These are phyloP conservation scores for Teleopsis dalmanni DNA, from an alignment of 1,140 invertebrate genomes.

Conservation along the genomic window DNA sequence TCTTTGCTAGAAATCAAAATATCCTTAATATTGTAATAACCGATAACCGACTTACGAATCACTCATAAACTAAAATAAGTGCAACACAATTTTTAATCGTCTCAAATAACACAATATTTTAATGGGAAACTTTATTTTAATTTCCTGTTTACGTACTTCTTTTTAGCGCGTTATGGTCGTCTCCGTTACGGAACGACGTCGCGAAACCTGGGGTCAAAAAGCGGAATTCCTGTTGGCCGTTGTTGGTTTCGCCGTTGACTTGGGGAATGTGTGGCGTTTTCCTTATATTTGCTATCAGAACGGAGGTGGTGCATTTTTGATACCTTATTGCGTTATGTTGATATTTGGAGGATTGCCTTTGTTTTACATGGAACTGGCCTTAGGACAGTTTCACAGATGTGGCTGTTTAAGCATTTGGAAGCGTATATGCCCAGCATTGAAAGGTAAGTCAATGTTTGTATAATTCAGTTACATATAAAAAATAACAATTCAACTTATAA, in stretches of 20 bases:
- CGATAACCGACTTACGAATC: no score
- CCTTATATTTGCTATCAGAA: slow-evolving; percentile 77
- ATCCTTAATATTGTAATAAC: no score
- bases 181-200: slow-evolving; percentile 52
- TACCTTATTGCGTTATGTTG: slow-evolving; percentile 87
- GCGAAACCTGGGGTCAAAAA: slow-evolving; percentile 75
- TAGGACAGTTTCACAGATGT: slow-evolving; percentile 87
- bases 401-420: slow-evolving; percentile 92
- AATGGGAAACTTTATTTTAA: no score
- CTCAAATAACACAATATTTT: not conserved
- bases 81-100: not conserved
- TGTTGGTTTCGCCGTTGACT: slow-evolving; percentile 79
- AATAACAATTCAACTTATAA: no score
- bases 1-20: no score
- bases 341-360: slow-evolving; percentile 85
- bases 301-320: slow-evolving; percentile 82
- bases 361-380: slow-evolving; percentile 89
- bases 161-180: slow-evolving; percentile 52
- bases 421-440: slow-evolving; percentile 89
- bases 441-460: slow-evolving; percentile 77
- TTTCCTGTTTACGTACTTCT: not conserved
- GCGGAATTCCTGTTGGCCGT: slow-evolving; percentile 82
- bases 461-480: no score
- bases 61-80: no score
- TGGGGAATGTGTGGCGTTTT: slow-evolving; percentile 76